Percentiles rank a stretch among this genome's conserved stretches.
phyloP scores from a whole-genome alignment of 2,113 vertebrate species.

The Paramisgurnus dabryanus region DNA sequence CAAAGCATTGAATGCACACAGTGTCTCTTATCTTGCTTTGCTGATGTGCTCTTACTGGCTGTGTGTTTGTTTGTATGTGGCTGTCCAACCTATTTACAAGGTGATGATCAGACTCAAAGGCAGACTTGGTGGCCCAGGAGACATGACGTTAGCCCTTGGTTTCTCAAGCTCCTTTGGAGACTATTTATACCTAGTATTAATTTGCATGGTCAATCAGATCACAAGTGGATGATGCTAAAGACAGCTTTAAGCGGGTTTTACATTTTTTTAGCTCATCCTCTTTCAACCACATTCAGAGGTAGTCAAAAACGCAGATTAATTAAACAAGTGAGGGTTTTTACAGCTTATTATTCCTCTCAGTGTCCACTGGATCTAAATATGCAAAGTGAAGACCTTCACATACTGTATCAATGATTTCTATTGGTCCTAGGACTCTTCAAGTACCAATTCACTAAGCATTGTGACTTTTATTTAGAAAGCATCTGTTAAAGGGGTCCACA shows the following conservation, averaged over 20 bases:
- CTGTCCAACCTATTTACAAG: conserved; percentile 16
- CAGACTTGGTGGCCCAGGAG: conserved; percentile 36
- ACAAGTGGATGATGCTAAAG: no score
- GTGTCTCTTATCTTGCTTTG: background rate
- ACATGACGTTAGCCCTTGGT: conserved; percentile 43
- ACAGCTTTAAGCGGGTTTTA: no score
- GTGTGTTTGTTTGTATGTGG: conserved; percentile 9
- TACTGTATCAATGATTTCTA: background rate
- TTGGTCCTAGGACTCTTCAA: background rate
- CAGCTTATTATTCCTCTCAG: background rate
- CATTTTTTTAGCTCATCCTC: no score
- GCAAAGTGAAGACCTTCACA: background rate
- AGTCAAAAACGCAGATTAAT: conserved; percentile 49
- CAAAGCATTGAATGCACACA: background rate
- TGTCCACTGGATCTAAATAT: background rate
- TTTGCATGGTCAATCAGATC: no score
- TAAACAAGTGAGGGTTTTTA: conserved; percentile 6
- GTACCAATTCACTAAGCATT: background rate
- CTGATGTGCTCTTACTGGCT: background rate
- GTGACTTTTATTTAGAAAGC: conserved; percentile 13
- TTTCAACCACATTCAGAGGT: no score
- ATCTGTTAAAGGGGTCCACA: background rate
- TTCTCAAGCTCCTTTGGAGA: conserved; percentile 17
- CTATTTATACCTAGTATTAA: no score
- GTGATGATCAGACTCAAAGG: conserved; percentile 24